These are phyloP conservation scores for Sapayoa aenigma DNA, from an alignment of 2,113 vertebrate species.

Conservation along the genomic window DNA sequence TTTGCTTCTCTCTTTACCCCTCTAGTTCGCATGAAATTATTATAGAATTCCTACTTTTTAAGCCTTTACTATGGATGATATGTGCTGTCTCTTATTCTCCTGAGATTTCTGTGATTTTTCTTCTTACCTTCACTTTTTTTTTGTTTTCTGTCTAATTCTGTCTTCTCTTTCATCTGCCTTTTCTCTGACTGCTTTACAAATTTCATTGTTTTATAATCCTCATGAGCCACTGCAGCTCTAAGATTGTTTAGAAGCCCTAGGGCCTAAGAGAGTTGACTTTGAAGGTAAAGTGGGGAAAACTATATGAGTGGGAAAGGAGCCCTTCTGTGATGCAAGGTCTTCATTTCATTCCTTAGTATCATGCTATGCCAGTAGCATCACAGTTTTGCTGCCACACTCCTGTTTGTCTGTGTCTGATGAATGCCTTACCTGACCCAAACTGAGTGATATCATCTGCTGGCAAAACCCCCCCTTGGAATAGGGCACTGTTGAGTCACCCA, in stretches of 20 bases:
- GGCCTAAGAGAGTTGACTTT: background rate
- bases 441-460: background rate
- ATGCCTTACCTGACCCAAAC: background rate
- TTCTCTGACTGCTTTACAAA: background rate
- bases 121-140: background rate
- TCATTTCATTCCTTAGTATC: background rate
- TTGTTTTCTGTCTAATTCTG: background rate
- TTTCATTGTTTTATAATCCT: background rate
- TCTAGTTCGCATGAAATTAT: background rate
- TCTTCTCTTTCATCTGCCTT: background rate
- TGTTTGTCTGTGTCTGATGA: background rate
- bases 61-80: background rate
- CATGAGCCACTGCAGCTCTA: background rate
- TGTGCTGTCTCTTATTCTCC: background rate
- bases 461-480: background rate
- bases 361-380: background rate
- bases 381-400: background rate
- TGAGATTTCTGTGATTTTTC: background rate
- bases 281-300: background rate
- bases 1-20: background rate
- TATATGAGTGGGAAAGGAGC: background rate
- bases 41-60: background rate
- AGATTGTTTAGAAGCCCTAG: background rate
- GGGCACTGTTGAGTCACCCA: background rate
- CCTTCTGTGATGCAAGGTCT: background rate